phyloP scores from a whole-genome alignment of 2,888 invertebrate genomes.

The Plutella xylostella region DNA sequence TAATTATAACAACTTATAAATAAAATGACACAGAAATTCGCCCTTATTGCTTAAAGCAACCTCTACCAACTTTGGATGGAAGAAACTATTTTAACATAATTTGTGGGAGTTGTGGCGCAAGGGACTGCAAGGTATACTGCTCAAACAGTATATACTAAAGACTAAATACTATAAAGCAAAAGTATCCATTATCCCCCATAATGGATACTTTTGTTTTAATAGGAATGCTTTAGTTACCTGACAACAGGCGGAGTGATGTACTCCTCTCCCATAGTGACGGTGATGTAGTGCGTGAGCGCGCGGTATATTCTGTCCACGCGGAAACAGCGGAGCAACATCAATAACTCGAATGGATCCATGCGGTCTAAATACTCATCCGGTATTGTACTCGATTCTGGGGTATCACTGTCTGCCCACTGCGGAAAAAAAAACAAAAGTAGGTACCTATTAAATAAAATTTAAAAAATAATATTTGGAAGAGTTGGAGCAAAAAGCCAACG shows the following conservation, averaged over 20 bases:
- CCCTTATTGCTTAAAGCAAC: no score
- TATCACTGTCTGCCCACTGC: conserved; percentile 88
- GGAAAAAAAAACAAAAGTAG: no score
- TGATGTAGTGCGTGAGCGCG: conserved; percentile 87
- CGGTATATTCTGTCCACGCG: conserved; percentile 89
- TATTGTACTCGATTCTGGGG: conserved; percentile 78
- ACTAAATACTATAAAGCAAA: no score
- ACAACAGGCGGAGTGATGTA: conserved; percentile 90
- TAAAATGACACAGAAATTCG: no score
- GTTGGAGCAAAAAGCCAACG: conserved; percentile 12
- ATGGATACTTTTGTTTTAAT: neutral
- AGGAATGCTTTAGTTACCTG: conserved; percentile 47
- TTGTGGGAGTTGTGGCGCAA: no score
- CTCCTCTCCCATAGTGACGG: conserved; percentile 85
- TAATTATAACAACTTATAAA: no score
- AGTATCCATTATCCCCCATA: neutral
- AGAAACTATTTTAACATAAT: no score
- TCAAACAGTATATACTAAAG: no score
- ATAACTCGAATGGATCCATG: conserved; percentile 74
- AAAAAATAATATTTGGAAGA: no score
- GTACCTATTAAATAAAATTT: no score
- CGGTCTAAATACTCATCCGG: conserved; percentile 78
- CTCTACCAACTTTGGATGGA: no score
- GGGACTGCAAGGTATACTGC: no score
- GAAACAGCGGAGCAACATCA: conserved; percentile 91